Evolutionary conservation across 2,888 invertebrate genomes (phyloP).

Genomic region (Marasmarcha lunaedactyla): DNA sequence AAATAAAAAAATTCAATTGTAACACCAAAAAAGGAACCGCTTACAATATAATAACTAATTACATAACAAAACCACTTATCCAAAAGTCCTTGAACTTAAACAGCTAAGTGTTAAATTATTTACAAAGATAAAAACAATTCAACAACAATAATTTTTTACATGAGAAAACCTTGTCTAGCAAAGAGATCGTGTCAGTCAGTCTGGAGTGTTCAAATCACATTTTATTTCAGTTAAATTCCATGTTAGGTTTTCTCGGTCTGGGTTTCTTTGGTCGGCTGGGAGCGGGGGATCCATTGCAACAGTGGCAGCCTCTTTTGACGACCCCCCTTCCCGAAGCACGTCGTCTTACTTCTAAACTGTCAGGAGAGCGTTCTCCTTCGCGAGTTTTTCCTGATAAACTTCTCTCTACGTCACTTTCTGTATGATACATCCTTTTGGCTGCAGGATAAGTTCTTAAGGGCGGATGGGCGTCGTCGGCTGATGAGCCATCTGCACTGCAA

Average conservation of each 20-base stretch:
- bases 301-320: conserved; percentile 72
- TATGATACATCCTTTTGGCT: conserved; percentile 31
- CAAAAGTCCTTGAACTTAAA: conserved; percentile 21
- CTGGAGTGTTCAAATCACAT: too few species aligned
- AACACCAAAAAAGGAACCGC: conserved; percentile 18
- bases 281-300: conserved; percentile 71
- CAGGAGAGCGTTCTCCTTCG: conserved; percentile 33
- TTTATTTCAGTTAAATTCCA: conserved; percentile 26
- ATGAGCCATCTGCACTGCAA: conserved; percentile 37
- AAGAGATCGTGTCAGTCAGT: conserved; percentile 27
- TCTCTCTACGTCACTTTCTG: conserved; percentile 36
- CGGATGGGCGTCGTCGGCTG: conserved; percentile 40
- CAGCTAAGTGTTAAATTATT: conserved; percentile 39
- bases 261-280: conserved; percentile 61
- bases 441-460: conserved; percentile 49
- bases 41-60: too few species aligned
- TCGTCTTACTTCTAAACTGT: conserved; percentile 27
- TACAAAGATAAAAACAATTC: conserved; percentile 47
- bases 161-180: conserved; percentile 23
- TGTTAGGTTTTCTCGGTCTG: conserved; percentile 34
- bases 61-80: conserved; percentile 30
- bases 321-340: conserved; percentile 65
- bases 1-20: conserved; percentile 21
- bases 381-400: conserved; percentile 51
- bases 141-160: conserved; percentile 39